phyloP scores from a whole-genome alignment of 2,797 vertebrate species.

The Echeneis naucrates region DNA sequence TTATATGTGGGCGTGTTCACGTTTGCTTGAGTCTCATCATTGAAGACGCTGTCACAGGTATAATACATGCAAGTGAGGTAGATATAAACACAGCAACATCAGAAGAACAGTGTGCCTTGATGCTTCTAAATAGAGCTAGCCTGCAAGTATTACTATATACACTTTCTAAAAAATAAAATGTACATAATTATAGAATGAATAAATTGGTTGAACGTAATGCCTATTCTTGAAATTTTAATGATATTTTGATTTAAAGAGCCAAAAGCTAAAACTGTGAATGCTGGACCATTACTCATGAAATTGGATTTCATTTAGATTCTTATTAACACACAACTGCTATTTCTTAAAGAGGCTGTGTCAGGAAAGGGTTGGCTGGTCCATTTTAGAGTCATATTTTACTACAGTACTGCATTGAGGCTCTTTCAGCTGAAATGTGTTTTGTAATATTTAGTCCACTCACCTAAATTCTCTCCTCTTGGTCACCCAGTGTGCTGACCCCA shows the following conservation, averaged over 20 bases:
- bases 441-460: background rate
- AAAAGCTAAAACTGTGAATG: background rate
- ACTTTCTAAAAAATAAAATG: no score
- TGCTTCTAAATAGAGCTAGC: no score
- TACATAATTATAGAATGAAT: no score
- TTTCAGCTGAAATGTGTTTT: background rate
- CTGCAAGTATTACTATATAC: no score
- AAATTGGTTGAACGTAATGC: background rate
- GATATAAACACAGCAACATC: background rate
- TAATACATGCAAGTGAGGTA: background rate
- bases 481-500: constrained; percentile 23
- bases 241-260: no score
- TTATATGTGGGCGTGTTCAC: constrained; percentile 1
- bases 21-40: background rate
- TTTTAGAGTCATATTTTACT: background rate
- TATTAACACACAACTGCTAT: background rate
- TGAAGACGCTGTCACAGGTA: background rate
- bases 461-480: background rate
- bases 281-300: background rate
- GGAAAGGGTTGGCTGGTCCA: background rate
- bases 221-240: no score
- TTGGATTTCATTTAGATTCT: background rate
- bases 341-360: background rate
- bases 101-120: background rate
- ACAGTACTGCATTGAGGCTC: background rate